These are phyloP conservation scores for Steinernema feltiae DNA, from an alignment of 1,140 invertebrate species.

Conservation along the genomic window DNA sequence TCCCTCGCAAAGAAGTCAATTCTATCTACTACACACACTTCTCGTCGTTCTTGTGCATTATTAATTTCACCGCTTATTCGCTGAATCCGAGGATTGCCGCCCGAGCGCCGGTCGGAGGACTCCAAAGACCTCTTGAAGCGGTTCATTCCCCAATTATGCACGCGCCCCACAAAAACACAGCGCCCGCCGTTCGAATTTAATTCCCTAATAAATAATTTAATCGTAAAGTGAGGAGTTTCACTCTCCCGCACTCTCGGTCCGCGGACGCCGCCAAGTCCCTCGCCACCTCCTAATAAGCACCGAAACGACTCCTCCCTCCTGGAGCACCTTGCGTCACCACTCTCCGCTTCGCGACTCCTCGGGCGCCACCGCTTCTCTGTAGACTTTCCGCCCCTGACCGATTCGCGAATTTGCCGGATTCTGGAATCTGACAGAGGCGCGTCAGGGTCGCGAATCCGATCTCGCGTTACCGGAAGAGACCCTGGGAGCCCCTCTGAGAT, in stretches of 20 bases:
- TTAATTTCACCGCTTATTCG: not conserved
- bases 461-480: not conserved
- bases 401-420: too few species aligned
- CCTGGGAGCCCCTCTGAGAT: not conserved
- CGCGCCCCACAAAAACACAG: not conserved
- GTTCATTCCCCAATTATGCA: not conserved
- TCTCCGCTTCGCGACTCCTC: too few species aligned
- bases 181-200: slow-evolving; percentile 3
- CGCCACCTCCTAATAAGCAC: not conserved
- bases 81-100: not conserved
- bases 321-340: not conserved
- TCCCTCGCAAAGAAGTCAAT: not conserved
- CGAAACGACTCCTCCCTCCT: not conserved
- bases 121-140: not conserved
- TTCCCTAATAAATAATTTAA: slow-evolving; percentile 9
- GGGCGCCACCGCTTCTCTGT: too few species aligned
- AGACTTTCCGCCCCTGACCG: too few species aligned
- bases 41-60: not conserved
- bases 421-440: too few species aligned
- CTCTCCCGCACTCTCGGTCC: not conserved
- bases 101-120: too few species aligned
- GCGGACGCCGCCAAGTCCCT: not conserved
- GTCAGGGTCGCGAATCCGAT: too few species aligned
- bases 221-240: slow-evolving; percentile 13
- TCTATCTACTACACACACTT: not conserved